Evolutionary conservation across 2,113 vertebrate species (phyloP).

Genomic region (Piaya cayana): DNA sequence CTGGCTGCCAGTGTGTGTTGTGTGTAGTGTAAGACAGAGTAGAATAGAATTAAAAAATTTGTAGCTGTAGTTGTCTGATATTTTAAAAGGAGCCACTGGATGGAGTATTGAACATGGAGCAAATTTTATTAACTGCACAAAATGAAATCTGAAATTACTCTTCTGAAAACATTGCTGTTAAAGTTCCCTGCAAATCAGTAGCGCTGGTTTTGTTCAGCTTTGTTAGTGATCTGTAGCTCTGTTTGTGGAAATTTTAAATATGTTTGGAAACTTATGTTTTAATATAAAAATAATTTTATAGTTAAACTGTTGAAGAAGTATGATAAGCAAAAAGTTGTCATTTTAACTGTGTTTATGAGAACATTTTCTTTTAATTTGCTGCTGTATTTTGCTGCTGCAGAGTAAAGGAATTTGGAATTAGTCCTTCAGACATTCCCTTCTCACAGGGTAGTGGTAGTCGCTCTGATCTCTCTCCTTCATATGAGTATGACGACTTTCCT

Average conservation of each 20-base stretch:
- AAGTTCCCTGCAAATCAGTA: neutral
- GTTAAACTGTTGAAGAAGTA: neutral
- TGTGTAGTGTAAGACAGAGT: neutral
- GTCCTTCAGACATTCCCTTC: slow-evolving; percentile 98
- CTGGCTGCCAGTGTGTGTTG: neutral
- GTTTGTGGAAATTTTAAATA: neutral
- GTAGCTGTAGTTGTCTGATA: neutral
- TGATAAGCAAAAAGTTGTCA: slow-evolving; percentile 53
- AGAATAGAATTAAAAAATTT: neutral
- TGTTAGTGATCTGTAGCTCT: neutral
- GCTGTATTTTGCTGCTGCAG: slow-evolving; percentile 85
- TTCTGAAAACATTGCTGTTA: neutral
- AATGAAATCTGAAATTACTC: neutral
- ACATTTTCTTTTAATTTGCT: slow-evolving; percentile 78
- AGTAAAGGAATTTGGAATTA: slow-evolving; percentile 99
- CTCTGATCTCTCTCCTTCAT: slow-evolving; percentile 94
- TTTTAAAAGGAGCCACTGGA: neutral
- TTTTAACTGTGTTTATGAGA: slow-evolving; percentile 71
- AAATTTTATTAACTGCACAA: neutral
- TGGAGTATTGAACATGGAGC: neutral
- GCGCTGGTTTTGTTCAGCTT: neutral
- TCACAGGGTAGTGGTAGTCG: slow-evolving; percentile 90
- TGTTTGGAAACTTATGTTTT: neutral
- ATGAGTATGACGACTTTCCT: slow-evolving; percentile 91
- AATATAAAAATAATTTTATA: neutral